These are phyloP conservation scores for Allobates femoralis DNA, from an alignment of 2,797 vertebrate species.

Conservation along the genomic window DNA sequence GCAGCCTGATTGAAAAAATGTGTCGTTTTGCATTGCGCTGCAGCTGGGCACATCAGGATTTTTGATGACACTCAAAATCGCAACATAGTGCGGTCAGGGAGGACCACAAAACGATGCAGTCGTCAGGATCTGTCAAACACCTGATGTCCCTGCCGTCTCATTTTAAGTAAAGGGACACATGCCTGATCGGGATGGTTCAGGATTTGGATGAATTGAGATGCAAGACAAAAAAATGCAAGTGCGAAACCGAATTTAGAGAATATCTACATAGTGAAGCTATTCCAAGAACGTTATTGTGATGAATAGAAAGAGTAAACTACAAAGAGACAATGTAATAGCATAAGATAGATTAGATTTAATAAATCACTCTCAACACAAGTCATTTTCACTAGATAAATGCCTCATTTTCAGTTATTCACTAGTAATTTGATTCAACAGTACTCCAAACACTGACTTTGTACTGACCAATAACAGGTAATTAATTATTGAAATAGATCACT, in stretches of 20 bases:
- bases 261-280: neutral
- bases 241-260: neutral
- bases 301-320: neutral
- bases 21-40: too few relatives aligned
- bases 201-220: too few relatives aligned
- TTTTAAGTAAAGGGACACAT: too few relatives aligned
- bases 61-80: too few relatives aligned
- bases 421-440: neutral
- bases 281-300: neutral
- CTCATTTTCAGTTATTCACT: neutral
- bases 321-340: neutral
- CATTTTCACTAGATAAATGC: neutral
- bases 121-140: too few relatives aligned
- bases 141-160: too few relatives aligned
- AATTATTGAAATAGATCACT: constrained; percentile 24
- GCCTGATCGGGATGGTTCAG: too few relatives aligned
- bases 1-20: too few relatives aligned
- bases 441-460: neutral
- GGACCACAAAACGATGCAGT: too few relatives aligned
- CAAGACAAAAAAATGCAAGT: too few relatives aligned
- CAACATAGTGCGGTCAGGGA: too few relatives aligned
- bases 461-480: constrained; percentile 17
- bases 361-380: neutral
- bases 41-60: too few relatives aligned
- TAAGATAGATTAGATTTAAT: neutral